These are phyloP conservation scores for Lamproptera curius DNA, from an alignment of 2,888 invertebrate genomes.

Conservation along the genomic window DNA sequence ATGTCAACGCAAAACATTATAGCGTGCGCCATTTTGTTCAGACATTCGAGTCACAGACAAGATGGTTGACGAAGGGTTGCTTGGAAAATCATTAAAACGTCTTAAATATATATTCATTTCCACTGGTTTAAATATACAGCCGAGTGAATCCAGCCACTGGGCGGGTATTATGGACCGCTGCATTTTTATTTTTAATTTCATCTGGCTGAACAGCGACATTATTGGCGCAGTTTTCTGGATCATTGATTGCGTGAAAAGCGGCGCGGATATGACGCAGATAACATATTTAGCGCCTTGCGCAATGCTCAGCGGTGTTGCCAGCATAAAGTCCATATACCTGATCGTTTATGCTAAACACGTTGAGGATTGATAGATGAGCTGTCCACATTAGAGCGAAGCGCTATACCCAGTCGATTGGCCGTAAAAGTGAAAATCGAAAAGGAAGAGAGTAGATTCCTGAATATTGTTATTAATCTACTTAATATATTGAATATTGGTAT, in stretches of 20 bases:
- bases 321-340: slow-evolving; percentile 33
- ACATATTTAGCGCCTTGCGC: slow-evolving; percentile 38
- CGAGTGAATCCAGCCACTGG: background rate
- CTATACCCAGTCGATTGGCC: slow-evolving; percentile 21
- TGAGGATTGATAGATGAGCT: slow-evolving; percentile 28
- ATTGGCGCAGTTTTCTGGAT: slow-evolving; percentile 30
- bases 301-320: slow-evolving; percentile 30
- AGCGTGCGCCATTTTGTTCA: slow-evolving; percentile 8
- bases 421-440: slow-evolving; percentile 24
- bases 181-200: slow-evolving; percentile 32
- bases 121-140: slow-evolving; percentile 13
- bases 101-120: slow-evolving; percentile 7
- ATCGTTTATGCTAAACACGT: slow-evolving; percentile 28
- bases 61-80: slow-evolving; percentile 3
- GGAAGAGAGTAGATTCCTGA: slow-evolving; percentile 27
- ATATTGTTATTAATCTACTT: slow-evolving; percentile 20
- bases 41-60: background rate
- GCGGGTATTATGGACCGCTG: slow-evolving; percentile 29
- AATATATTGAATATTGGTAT: slow-evolving; percentile 32
- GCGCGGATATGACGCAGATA: slow-evolving; percentile 35
- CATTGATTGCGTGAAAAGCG: slow-evolving; percentile 27
- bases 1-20: background rate
- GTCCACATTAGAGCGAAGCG: slow-evolving; percentile 30
- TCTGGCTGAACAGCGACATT: slow-evolving; percentile 31
- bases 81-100: slow-evolving; percentile 4